phyloP scores from a whole-genome alignment of 2,888 invertebrate genomes.

The Melipona beecheii region DNA sequence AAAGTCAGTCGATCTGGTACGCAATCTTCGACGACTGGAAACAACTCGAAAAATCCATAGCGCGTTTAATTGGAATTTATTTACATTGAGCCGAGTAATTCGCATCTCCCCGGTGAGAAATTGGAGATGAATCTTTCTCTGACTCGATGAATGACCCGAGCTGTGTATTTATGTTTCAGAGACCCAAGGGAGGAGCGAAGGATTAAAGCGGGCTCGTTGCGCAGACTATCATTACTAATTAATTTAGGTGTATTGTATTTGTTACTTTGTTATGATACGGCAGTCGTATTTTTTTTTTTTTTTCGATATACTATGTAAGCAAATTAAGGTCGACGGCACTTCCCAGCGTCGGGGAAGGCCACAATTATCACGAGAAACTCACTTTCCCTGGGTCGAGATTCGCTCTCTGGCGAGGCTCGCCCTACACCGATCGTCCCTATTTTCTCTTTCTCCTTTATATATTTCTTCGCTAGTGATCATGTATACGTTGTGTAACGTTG shows the following conservation, averaged over 20 bases:
- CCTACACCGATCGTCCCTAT: background rate
- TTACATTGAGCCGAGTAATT: no score
- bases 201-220: constrained; percentile 46
- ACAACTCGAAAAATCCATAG: no score
- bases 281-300: constrained; percentile 21
- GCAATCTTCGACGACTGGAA: no score
- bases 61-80: no score
- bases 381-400: background rate
- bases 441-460: background rate
- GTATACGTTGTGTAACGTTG: background rate
- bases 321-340: constrained; percentile 27
- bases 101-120: no score
- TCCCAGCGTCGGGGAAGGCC: background rate
- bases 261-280: constrained; percentile 66
- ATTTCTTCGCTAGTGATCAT: background rate
- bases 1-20: no score
- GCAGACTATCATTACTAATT: constrained; percentile 58
- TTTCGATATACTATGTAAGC: constrained; percentile 51
- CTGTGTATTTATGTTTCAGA: constrained; percentile 69
- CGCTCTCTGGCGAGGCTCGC: background rate
- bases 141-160: background rate
- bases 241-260: constrained; percentile 68
- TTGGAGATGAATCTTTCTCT: background rate
- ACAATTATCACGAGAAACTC: constrained; percentile 5
- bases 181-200: constrained; percentile 70